Evolutionary conservation across 30 jellyfish, hydroid and myxozoan species (phyloP), one percentile per base, ranked within the genome.

Genomic region (Aurelia aurita complex sp. Pacific): DNA sequence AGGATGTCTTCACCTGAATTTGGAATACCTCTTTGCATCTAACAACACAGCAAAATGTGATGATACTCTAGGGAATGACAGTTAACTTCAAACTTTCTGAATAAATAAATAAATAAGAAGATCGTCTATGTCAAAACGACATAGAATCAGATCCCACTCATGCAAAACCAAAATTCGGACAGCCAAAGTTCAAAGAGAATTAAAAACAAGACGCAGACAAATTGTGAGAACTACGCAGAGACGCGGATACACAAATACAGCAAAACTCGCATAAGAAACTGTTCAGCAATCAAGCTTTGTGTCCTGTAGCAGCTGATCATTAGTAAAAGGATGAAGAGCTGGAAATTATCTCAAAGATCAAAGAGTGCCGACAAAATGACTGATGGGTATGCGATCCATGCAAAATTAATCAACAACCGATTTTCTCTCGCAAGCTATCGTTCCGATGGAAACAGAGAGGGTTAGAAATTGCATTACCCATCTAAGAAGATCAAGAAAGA

Each of bases 291-390:
- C 36, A 65, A 18, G 52, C 52, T 40, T 40, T 40, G 52, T 40
- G 52, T 9, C 52, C 52, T 40, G 52, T 40, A 40, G 77, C 86
- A 76, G 86, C 86, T 76, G 86, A 76, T 40, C 46, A 33, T 66
- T 43, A 16, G 33, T 67, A 50, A 76, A 74, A 76, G 64, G 65
- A 64, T 57, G 77, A 18, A 67, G 33, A 29, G 33, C 32, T 57
- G 77, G 64, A 36, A 13, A 61, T 79, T 69, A 79, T 69, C 88
- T 79, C 77, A 38, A 18, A 69, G 79, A 82, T 82, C 85, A 82
- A 82, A 69, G 71, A 62, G 34, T 35, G 79, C 91, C 91, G 91
- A 57, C 78, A 52, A 8, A 33, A 7, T 57, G 57, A 65, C 50
- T 57, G 46, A 60, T 73, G 72, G 80, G 40, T 79, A 54, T 36